Base-by-base conservation (phyloP, 2,888 invertebrate genomes). In the Plebejus anna region DNA sequence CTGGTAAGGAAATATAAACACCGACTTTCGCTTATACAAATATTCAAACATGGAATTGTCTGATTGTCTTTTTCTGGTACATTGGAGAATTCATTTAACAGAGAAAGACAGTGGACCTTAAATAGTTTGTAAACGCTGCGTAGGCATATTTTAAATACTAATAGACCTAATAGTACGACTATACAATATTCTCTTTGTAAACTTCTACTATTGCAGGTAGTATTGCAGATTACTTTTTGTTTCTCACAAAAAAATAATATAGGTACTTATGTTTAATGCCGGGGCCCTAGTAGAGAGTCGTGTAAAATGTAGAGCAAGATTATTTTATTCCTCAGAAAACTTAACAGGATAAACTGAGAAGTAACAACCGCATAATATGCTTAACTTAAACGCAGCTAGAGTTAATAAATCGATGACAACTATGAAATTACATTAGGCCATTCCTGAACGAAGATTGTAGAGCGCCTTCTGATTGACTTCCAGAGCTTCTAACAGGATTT, bases 1-100 rank as follows among this genome's bases (percentile, higher is more conserved):
- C 94, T 81, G 92, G 95, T 95, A 82, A 47, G 47, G 9, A 88
- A 91, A 70, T 16, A 22, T 13, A 59, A 55, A 55, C 4, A 55
- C 51, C 3, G 3, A 51, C 16, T 13, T 16, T 16, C 13, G 16
- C 16, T 55, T 55, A 16, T 55, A 55, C 16, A 47, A 47, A 16
- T 51, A 55, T 55, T 4, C 16, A 55, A 13, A 61, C 61, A 28
- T 61, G 28, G n/a, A 61, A 61, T 22, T 11, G 47, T 47, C 9
- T 47, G 47, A 11, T 47, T 47, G 47, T 11, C 9, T 47, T 42
- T 9, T 47, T 47, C 2, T 47, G 47, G 9, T 9, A 2, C 9
- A 47, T 47, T 47, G 47, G 47, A 47, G 9, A 47, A 47, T 9
- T 47, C 0, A 47, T 47, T 47, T 47, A 9, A 47, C 3, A 47